Evolutionary conservation across 2,888 invertebrate species (phyloP).

Genomic region (Notodonta ziczac): DNA sequence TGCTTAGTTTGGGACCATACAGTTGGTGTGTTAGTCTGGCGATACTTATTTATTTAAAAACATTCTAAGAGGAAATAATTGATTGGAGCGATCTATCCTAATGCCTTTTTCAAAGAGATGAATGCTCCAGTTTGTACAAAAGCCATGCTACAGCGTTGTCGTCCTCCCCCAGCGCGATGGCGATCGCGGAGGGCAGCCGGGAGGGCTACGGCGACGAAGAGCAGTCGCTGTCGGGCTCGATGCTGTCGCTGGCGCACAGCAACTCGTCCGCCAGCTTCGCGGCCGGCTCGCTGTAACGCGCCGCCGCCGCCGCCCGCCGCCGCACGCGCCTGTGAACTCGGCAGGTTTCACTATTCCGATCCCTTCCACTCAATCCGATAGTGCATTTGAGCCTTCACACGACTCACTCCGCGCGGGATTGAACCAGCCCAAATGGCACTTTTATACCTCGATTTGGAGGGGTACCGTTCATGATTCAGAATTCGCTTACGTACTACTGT

Average conservation of each 20-base stretch:
- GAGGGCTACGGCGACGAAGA: conserved; percentile 96
- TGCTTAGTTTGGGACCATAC: no score
- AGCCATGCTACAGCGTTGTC: background rate
- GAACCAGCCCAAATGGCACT: background rate
- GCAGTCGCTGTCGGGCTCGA: conserved; percentile 96
- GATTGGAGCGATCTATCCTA: no score
- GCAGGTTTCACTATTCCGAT: conserved; percentile 19
- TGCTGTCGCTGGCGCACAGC: conserved; percentile 97
- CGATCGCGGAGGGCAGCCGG: conserved; percentile 95
- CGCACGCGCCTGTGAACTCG: conserved; percentile 5
- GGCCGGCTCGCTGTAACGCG: conserved; percentile 88
- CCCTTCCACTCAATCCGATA: background rate
- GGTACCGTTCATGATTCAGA: no score
- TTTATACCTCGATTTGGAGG: background rate
- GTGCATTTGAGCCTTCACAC: background rate
- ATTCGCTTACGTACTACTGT: background rate
- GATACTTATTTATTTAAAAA: no score
- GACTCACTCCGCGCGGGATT: background rate
- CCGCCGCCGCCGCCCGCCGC: conserved; percentile 19
- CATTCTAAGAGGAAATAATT: no score
- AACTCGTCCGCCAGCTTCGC: conserved; percentile 97
- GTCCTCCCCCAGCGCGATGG: conserved; percentile 88
- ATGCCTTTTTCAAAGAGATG: no score
- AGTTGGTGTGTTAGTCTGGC: no score
- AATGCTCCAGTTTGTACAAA: no score